Evolutionary conservation across 1,140 invertebrate genomes (phyloP), one percentile per base, ranked within the genome.

Genomic region (Trachymyrmex septentrionalis): DNA sequence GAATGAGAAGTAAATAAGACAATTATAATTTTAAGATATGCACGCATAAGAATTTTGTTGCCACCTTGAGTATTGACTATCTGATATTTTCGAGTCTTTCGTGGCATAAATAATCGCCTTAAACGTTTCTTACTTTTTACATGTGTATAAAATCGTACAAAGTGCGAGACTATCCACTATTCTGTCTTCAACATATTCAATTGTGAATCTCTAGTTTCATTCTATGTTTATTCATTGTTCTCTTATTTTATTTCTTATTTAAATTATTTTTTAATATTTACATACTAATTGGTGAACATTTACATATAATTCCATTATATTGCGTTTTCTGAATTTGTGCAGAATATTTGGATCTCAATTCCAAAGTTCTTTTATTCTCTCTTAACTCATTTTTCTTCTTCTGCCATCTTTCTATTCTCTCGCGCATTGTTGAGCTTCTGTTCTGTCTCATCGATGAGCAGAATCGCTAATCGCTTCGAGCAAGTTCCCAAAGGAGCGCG

Each of bases 391-490:
- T 81, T 81, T 71, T 80, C 48, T 57, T 81, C 24, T 2, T 34
- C n/a, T 19, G 7, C 12, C 30, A 19, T 24, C 30, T 55, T 80
- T 55, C 61, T 16, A 44, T 1, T 14, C 24, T 71, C 50, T 27
- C 53, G 61, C 21, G 21, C 50, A 57, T 57, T 71, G 78, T 71
- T 5, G 12, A 16, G n/a, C 34, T 71, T 24, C 34, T 55, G 48
- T 4, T 53, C 27, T 30, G 30, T 69, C 48, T 80, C 66, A 34
- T 59, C 77, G 63, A 80, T 21, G 64, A 71, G 34, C 4, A 81
- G 48, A 81, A 71, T 34, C 78, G 50, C 77, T 81, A 81, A 81
- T 69, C 50, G 63, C 64, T 63, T 10, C 48, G 21, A 71, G 50
- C 78, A 27, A 81, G 78, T 71, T 71, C 48, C 53, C 63, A 55